Base-by-base conservation (phyloP, 2,113 vertebrate species). In the Hyperopisus bebe region DNA sequence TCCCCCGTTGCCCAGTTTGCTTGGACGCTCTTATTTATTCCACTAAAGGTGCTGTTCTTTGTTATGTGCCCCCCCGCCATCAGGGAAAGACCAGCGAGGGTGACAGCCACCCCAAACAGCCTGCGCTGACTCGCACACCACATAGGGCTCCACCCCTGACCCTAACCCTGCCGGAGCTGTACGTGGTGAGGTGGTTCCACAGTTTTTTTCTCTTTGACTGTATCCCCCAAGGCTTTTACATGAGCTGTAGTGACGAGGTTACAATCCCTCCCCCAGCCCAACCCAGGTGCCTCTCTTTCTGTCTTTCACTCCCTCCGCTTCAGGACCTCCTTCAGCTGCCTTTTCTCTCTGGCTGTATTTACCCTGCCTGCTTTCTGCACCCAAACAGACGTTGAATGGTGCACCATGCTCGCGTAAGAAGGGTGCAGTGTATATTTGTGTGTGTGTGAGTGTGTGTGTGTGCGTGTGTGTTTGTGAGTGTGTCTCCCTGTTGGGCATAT, bases 271-370 rank as follows among this genome's bases (percentile, higher is more conserved):
- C 88, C 90, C 47, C 62, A 46, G 89, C 83, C 87, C 51, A 90
- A 89, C 90, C 88, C 90, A 80, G 90, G 85, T 31, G 15, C n/a
- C 47, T 46, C 19, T n/a, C 24, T 31, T 83, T 24, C 31, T 83
- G 77, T 47, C 48, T 74, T 39, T 47, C 82, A 86, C 53, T 50
- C 88, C 42, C 62, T 9, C 87, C 46, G 31, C 44, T 50, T 50
- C 85, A 86, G n/a, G 58, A 3, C 42, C 19, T 6, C 35, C 80
- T 83, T 21, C 39, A 84, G 21, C 82, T n/a, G 82, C 44, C 19
- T 8, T 24, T 47, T 46, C 9, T 84, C 19, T 84, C 17, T n/a
- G 44, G 17, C 77, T 24, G 7, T 84, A 46, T 47, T 44, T 47
- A 9, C 8, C 10, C 62, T 70, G 3, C n/a, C 62, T n/a, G 35